Percentiles rank a stretch among this genome's conserved stretches.
These are phyloP conservation scores for Lacerta viridis DNA, from an alignment of 2,797 vertebrate genomes.

Conservation along the genomic window DNA sequence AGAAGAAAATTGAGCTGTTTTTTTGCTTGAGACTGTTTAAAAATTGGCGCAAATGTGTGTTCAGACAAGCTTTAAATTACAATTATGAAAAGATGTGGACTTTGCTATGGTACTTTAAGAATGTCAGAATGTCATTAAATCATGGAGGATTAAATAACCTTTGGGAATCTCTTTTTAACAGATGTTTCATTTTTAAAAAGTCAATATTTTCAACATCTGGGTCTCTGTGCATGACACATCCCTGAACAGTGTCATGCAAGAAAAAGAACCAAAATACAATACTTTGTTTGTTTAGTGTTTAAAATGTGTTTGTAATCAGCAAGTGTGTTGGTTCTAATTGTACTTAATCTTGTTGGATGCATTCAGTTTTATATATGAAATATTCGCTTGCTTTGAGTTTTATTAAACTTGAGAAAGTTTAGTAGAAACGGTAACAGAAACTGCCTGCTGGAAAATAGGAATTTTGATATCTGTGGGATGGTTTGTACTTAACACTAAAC, in stretches of 20 bases:
- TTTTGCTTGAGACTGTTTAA: conserved; percentile 52
- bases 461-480: not conserved
- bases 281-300: conserved; percentile 25
- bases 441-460: not conserved
- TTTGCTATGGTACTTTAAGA: conserved; percentile 57
- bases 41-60: conserved; percentile 57
- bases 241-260: conserved; percentile 50
- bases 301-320: conserved; percentile 33
- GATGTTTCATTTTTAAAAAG: conserved; percentile 62
- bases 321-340: conserved; percentile 29
- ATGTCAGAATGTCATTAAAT: conserved; percentile 66
- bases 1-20: conserved; percentile 30
- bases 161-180: conserved; percentile 40
- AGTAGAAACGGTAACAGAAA: not conserved
- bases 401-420: conserved; percentile 22
- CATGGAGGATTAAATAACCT: conserved; percentile 48
- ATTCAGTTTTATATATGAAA: conserved; percentile 3
- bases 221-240: conserved; percentile 49
- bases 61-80: conserved; percentile 61
- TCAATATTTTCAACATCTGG: conserved; percentile 60
- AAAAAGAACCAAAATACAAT: conserved; percentile 47
- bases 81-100: conserved; percentile 62
- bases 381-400: conserved; percentile 13
- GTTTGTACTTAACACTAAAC: not conserved
- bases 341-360: not conserved